Evolutionary conservation across 2,888 invertebrate genomes (phyloP).

Genomic region (Odontocolon sp.): DNA sequence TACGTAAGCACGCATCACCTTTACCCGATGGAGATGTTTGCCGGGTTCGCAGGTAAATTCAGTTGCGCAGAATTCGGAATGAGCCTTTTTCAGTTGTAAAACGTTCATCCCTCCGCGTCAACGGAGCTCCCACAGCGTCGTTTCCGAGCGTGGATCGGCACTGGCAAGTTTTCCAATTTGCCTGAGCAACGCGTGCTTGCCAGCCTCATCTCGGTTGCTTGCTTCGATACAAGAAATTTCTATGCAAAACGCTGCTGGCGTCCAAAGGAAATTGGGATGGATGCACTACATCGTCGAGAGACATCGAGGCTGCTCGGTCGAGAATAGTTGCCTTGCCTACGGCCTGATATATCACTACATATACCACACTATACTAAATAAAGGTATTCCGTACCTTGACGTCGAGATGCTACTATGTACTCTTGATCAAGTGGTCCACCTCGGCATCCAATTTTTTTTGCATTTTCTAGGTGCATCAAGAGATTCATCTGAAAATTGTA

Average conservation of each 20-base stretch:
- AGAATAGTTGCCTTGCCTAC: neutral
- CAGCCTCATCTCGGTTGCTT: constrained; percentile 25
- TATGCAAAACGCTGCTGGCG: constrained; percentile 64
- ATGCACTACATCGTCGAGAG: constrained; percentile 25
- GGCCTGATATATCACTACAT: neutral
- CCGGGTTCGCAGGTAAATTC: constrained; percentile 33
- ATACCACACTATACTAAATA: neutral
- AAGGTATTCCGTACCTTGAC: neutral
- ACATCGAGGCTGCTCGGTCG: too few species aligned
- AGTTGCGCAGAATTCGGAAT: constrained; percentile 57
- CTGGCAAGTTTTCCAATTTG: constrained; percentile 72
- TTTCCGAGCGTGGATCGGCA: constrained; percentile 27
- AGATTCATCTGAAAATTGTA: too few species aligned
- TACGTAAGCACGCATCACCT: constrained; percentile 20
- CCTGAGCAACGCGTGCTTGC: constrained; percentile 51
- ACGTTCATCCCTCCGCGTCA: neutral
- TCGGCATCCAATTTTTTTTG: too few species aligned
- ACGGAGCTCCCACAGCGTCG: neutral
- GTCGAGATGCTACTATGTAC: neutral
- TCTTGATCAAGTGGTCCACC: too few species aligned
- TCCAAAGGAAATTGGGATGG: constrained; percentile 57
- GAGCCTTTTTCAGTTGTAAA: constrained; percentile 54
- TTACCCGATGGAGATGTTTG: too few species aligned
- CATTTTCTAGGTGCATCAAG: too few species aligned
- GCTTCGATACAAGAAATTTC: constrained; percentile 65